These are phyloP conservation scores for Neocrepidodera transversa DNA, from an alignment of 2,888 invertebrate species.

Conservation along the genomic window DNA sequence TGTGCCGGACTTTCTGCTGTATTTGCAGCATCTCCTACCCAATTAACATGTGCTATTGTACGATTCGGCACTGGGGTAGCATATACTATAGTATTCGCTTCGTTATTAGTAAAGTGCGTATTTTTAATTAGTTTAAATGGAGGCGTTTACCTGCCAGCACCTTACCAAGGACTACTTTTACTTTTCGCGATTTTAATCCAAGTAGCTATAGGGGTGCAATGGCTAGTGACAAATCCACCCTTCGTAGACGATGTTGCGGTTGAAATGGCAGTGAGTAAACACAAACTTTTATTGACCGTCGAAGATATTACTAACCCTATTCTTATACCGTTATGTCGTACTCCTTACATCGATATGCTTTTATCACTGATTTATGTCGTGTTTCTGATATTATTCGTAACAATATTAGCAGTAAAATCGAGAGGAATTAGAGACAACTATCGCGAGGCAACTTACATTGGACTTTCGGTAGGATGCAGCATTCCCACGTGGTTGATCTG, in stretches of 20 bases:
- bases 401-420: conserved; percentile 83
- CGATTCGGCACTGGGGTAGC: conserved; percentile 84
- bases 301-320: conserved; percentile 47
- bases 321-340: conserved; percentile 66
- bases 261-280: conserved; percentile 50
- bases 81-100: conserved; percentile 87
- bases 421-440: conserved; percentile 92
- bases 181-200: conserved; percentile 92
- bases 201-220: conserved; percentile 83
- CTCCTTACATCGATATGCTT: conserved; percentile 74
- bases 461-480: conserved; percentile 83
- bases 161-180: conserved; percentile 88
- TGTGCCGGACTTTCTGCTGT: conserved; percentile 82
- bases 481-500: conserved; percentile 88
- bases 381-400: conserved; percentile 83
- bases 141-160: conserved; percentile 89
- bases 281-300: conserved; percentile 58
- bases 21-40: conserved; percentile 78
- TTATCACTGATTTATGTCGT: conserved; percentile 84
- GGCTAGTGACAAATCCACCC: conserved; percentile 84
- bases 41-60: conserved; percentile 81
- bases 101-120: conserved; percentile 91
- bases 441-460: conserved; percentile 91
- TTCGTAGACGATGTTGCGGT: conserved; percentile 62
- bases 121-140: conserved; percentile 91